phyloP scores from a whole-genome alignment of 2,113 vertebrate species.

The Anarhynchus alexandrinus region DNA sequence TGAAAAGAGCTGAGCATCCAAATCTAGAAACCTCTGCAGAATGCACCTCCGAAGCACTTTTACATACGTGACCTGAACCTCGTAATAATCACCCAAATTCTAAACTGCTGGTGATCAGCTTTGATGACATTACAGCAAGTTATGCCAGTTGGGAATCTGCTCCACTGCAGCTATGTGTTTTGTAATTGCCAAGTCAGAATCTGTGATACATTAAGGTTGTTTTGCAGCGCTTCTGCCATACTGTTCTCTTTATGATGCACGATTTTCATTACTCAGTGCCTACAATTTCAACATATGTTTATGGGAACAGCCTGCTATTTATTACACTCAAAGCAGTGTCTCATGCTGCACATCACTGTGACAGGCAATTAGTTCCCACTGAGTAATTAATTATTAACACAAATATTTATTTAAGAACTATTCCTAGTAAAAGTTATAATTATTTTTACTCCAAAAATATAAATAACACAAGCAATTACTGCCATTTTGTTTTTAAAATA shows the following conservation, averaged over 20 bases:
- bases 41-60: not conserved
- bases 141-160: not conserved
- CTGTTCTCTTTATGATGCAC: conserved; percentile 7
- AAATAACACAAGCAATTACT: not conserved
- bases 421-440: not conserved
- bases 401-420: conserved; percentile 35
- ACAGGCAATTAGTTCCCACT: conserved; percentile 27
- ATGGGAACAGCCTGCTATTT: not conserved
- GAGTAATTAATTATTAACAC: conserved; percentile 49
- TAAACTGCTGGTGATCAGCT: not conserved
- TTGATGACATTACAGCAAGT: not conserved
- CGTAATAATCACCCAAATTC: not conserved
- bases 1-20: not conserved
- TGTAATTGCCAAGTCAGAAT: not conserved
- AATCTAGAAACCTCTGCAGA: not conserved
- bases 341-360: conserved; percentile 9
- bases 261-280: not conserved
- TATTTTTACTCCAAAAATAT: not conserved
- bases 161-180: not conserved
- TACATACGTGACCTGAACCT: not conserved
- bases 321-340: not conserved
- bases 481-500: not conserved
- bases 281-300: conserved; percentile 23
- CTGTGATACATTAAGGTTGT: not conserved
- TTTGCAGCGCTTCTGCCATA: not conserved